Conservation (phyloP, 2,888 invertebrate genomes). For the Aporophyla lueneburgensis region DNA sequence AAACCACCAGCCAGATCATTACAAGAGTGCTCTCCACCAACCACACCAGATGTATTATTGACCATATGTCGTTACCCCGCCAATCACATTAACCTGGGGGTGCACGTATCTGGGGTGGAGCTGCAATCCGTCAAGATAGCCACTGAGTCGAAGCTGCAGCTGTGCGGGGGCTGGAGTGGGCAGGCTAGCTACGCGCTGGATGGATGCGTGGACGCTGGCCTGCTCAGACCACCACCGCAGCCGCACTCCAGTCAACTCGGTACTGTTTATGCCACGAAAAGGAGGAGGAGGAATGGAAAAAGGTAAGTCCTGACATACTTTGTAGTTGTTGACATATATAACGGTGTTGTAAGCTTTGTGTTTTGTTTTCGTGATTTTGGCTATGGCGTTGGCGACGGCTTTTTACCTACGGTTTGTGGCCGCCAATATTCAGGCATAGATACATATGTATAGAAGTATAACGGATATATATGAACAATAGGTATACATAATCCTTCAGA, state of each 20-base stretch:
- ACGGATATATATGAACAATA: background rate
- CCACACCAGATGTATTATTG: constrained; percentile 52
- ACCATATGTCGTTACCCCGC: constrained; percentile 55
- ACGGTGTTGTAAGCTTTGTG: no score
- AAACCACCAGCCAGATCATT: constrained; percentile 3
- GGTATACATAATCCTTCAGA: background rate
- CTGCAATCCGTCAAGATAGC: constrained; percentile 87
- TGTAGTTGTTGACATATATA: background rate
- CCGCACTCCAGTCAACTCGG: constrained; percentile 96
- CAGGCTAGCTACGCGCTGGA: constrained; percentile 89
- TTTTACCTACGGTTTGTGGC: background rate
- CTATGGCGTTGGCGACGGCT: constrained; percentile 9
- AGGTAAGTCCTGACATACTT: constrained; percentile 92
- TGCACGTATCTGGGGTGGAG: constrained; percentile 56
- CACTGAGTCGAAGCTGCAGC: constrained; percentile 86
- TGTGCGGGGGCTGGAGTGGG: constrained; percentile 87
- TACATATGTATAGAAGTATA: background rate
- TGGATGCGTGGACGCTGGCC: constrained; percentile 95
- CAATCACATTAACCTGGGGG: constrained; percentile 52
- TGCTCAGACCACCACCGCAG: constrained; percentile 94
- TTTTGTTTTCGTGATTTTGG: background rate
- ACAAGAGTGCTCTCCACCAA: constrained; percentile 18
- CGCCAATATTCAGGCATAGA: background rate
- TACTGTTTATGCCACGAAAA: constrained; percentile 99
- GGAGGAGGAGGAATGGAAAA: constrained; percentile 98